Base-by-base conservation (phyloP, 2,797 vertebrate species). In the Gymnopithys bicolor region DNA sequence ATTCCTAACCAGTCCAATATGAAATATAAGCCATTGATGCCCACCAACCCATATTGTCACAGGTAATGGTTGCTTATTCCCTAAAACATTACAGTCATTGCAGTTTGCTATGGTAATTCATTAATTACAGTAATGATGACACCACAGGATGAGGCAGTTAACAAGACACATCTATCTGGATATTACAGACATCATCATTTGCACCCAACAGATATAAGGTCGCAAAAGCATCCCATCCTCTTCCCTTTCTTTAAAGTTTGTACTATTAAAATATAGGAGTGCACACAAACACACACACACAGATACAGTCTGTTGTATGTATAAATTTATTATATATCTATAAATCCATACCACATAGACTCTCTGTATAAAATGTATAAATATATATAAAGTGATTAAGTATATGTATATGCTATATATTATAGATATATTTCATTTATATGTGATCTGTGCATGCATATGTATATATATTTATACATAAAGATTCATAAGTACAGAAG, bases 91-190 rank as follows among this genome's bases (percentile, higher is more conserved):
- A 96, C 86, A 92, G 92, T 92, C 85, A 83, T 67, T 94, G 79
- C 76, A 87, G 82, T 96, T 96, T 94, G 91, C 81, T 95, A 92
- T 94, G 88, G 74, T 96, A 97, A 97, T 97, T 97, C 49, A 95
- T 96, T 96, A 96, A 96, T 96, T 95, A 97, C 49, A 94, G 64
- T 94, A 97, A 94, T 95, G 94, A 96, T 96, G 91, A 94, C 93
- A 97, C 94, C 82, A 88, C 63, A 92, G 60, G 88, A 96, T 94
- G 53, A 96, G 70, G 82, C 70, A 67, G 73, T 96, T 96, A 96
- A 95, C 90, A 95, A 94, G 94, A 92, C 52, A 94, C 67, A 95
- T 95, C 74, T 95, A 84, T 95, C 95, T 95, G 79, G 70, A 53
- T 93, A 90, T 90, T 94, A 63, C 35, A 80, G 63, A 78, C 45